phyloP scores from a whole-genome alignment of 2,888 invertebrate genomes.

The Creontiades dilutus region DNA sequence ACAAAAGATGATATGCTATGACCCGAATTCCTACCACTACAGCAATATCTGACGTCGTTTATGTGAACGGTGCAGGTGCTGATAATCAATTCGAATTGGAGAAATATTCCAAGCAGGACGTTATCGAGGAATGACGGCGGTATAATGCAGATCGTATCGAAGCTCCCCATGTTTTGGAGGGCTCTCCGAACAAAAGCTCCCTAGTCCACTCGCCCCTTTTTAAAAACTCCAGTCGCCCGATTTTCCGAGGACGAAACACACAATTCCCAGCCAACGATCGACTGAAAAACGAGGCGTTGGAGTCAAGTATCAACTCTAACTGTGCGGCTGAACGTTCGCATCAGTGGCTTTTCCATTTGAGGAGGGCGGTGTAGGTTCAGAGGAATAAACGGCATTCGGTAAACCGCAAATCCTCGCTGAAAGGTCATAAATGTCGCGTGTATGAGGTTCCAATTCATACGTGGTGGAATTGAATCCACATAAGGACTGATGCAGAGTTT shows the following conservation, averaged over 20 bases:
- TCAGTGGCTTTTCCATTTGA: no score
- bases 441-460: background rate
- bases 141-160: constrained; percentile 18
- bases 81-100: background rate
- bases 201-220: background rate
- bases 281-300: background rate
- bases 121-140: background rate
- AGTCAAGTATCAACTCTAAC: background rate
- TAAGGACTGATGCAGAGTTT: no score
- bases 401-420: background rate
- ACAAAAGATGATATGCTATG: no score
- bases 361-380: no score
- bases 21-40: no score
- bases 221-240: background rate
- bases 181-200: background rate
- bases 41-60: no score
- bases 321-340: background rate
- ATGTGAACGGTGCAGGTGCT: no score
- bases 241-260: background rate
- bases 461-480: no score
- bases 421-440: background rate
- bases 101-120: background rate
- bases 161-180: background rate
- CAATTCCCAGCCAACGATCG: background rate
- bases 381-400: background rate